These are phyloP conservation scores for Microtus montanus DNA, from an alignment of 2,113 vertebrate genomes.

Conservation along the genomic window DNA sequence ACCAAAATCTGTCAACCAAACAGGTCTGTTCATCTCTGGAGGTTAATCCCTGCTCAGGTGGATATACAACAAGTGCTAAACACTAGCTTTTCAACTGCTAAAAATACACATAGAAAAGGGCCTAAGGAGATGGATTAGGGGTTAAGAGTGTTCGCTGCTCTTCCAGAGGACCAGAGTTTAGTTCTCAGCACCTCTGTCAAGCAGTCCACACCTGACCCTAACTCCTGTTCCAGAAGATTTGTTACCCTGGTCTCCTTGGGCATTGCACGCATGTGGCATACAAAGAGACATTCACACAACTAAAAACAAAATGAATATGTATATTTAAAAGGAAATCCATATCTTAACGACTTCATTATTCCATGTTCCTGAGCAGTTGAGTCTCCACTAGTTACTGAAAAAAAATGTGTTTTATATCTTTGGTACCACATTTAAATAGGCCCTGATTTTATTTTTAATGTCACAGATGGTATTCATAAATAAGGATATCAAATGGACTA, in stretches of 20 bases:
- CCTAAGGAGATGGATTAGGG: background rate
- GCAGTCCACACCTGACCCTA: background rate
- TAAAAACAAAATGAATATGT: background rate
- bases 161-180: background rate
- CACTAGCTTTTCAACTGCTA: constrained; percentile 2
- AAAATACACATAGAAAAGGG: background rate
- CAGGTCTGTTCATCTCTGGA: background rate
- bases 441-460: background rate
- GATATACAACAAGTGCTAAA: constrained; percentile 27
- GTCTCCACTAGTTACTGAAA: background rate
- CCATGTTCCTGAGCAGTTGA: background rate
- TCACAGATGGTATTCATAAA: constrained; percentile 2
- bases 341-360: background rate
- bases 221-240: background rate
- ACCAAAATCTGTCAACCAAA: background rate
- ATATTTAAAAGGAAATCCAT: background rate
- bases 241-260: background rate
- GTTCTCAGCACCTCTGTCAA: background rate
- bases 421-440: constrained; percentile 6
- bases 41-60: background rate
- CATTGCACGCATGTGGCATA: background rate
- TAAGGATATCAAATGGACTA: background rate
- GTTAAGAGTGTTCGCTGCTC: background rate
- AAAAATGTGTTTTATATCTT: constrained; percentile 24
- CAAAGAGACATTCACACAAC: background rate